phyloP scores from a whole-genome alignment of 2,113 vertebrate genomes.

The Albula goreensis region DNA sequence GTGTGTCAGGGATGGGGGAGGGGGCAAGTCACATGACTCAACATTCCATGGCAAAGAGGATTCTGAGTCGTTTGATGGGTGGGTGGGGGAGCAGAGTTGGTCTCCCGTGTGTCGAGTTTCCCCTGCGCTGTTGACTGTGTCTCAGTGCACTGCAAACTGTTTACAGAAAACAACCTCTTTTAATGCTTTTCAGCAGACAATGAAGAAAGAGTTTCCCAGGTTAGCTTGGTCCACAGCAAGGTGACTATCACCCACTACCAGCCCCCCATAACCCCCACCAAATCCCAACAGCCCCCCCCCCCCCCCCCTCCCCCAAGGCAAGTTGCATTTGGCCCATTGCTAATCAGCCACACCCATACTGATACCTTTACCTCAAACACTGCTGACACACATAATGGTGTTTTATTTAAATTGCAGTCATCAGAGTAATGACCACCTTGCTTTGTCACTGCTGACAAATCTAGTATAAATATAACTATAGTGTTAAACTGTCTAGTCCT shows the following conservation, averaged over 20 bases:
- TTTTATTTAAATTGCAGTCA: neutral
- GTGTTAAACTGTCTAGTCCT: neutral
- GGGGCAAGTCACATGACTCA: neutral
- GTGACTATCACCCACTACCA: slow-evolving; percentile 11
- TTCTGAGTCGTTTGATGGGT: neutral
- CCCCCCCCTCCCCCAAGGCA: neutral
- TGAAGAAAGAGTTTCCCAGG: neutral
- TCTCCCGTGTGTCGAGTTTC: neutral
- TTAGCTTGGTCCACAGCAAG: slow-evolving; percentile 7
- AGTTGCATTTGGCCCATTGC: neutral
- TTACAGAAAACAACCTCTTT: slow-evolving; percentile 4
- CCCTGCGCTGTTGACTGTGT: neutral
- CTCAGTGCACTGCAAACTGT: neutral
- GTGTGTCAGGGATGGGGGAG: too few species aligned
- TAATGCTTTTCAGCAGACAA: neutral
- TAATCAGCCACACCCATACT: neutral
- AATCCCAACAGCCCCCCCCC: neutral
- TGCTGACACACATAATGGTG: neutral
- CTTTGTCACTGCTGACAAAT: neutral
- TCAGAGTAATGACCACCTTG: neutral
- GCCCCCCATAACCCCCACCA: neutral
- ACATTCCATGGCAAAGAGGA: neutral
- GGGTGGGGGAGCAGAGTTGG: neutral
- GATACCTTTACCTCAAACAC: neutral
- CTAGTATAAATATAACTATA: neutral